Conservation (phyloP, 2,113 vertebrate genomes). For the Ibidorhyncha struthersii region DNA sequence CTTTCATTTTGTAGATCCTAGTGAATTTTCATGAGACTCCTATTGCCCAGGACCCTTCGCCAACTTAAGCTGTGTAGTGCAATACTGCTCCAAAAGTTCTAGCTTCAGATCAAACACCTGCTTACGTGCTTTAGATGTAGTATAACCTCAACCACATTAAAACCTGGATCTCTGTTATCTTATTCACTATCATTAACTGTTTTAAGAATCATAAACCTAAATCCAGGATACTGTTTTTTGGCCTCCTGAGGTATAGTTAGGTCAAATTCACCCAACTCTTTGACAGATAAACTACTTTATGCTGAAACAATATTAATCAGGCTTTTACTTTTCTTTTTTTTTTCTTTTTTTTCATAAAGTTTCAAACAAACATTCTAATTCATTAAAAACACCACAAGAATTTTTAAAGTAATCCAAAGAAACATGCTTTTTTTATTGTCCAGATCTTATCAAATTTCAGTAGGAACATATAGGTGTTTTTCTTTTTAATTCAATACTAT, state of each 20-base stretch:
- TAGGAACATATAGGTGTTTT: neutral
- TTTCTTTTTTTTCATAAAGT: neutral
- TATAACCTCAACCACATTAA: neutral
- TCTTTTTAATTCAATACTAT: neutral
- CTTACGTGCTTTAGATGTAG: neutral
- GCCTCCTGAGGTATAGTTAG: neutral
- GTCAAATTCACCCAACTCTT: neutral
- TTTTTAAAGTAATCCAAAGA: neutral
- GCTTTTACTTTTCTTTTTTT: neutral
- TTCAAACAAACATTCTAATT: neutral
- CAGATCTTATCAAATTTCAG: neutral
- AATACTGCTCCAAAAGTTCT: neutral
- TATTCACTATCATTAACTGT: neutral
- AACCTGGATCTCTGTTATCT: neutral
- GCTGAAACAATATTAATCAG: neutral
- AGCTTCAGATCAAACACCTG: neutral
- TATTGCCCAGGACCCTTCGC: neutral
- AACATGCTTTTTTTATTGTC: neutral
- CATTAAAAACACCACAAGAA: neutral
- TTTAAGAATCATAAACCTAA: neutral
- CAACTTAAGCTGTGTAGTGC: neutral
- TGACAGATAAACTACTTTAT: neutral
- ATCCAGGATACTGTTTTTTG: rapidly evolving
- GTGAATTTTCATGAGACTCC: neutral
- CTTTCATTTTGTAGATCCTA: neutral